These are phyloP conservation scores for Dryobates pubescens DNA, from an alignment of 2,797 vertebrate genomes.

Conservation along the genomic window DNA sequence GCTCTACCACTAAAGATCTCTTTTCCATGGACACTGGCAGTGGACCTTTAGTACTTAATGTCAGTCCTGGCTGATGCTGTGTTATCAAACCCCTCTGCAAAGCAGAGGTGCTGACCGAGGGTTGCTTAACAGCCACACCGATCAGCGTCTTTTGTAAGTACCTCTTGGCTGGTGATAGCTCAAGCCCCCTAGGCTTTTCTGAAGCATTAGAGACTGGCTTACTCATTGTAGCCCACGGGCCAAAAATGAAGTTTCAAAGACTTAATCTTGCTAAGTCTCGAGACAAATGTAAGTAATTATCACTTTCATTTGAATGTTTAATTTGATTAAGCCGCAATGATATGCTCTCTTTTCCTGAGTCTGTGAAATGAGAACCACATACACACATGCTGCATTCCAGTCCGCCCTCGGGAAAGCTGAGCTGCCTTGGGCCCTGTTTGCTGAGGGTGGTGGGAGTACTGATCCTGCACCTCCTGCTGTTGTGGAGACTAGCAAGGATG, in stretches of 20 bases:
- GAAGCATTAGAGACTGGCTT: constrained; percentile 44
- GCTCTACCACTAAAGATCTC: neutral
- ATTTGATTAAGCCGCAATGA: constrained; percentile 64
- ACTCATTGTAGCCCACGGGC: constrained; percentile 58
- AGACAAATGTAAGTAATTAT: constrained; percentile 74
- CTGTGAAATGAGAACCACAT: neutral
- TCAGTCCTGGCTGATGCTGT: neutral
- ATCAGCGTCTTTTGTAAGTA: constrained; percentile 30
- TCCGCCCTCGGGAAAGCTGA: neutral
- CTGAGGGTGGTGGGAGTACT: neutral
- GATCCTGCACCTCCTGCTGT: neutral
- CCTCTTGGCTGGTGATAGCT: constrained; percentile 25
- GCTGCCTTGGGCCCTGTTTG: neutral
- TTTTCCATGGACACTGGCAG: neutral
- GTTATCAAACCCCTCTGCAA: neutral
- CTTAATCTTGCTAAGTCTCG: constrained; percentile 67
- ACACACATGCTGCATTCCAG: neutral
- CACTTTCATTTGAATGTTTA: constrained; percentile 73
- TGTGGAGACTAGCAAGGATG: neutral
- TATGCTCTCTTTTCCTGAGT: constrained; percentile 41
- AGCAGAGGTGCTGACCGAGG: neutral
- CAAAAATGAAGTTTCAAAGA: constrained; percentile 66
- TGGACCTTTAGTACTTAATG: neutral
- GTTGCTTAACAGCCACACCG: neutral
- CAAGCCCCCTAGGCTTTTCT: neutral